A percentile compares a stretch with the other conserved stretches of the same genome.
These are phyloP conservation scores for Eristalis intricaria DNA, from an alignment of 2,888 invertebrate genomes.

Conservation along the genomic window DNA sequence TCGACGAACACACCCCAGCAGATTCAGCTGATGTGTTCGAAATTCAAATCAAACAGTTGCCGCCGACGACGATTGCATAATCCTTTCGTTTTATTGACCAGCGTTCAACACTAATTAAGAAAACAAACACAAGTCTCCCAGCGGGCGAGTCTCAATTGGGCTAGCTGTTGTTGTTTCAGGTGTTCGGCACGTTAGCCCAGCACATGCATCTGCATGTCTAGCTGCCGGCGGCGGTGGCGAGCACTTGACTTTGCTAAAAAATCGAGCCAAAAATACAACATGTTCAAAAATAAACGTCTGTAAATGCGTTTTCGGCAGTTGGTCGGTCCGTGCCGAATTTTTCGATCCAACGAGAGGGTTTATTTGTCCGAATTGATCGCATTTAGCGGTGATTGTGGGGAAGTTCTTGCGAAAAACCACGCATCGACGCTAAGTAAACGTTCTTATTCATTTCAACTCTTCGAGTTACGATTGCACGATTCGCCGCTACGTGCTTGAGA, in stretches of 20 bases:
- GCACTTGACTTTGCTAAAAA: conserved; percentile 55
- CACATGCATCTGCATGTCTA: background rate
- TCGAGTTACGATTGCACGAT: background rate
- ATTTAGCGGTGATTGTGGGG: conserved; percentile 22
- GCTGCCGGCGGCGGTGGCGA: background rate
- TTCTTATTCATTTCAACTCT: conserved; percentile 28
- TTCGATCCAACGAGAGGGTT: conserved; percentile 37
- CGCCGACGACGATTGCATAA: background rate
- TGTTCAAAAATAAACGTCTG: conserved; percentile 39
- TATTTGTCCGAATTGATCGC: conserved; percentile 22
- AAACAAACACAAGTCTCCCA: background rate
- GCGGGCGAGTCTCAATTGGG: background rate
- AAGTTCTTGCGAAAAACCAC: conserved; percentile 31
- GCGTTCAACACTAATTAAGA: conserved; percentile 2
- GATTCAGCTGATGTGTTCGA: too few relatives aligned
- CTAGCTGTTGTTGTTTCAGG: conserved; percentile 32
- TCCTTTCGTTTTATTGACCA: background rate
- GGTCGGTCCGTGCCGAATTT: conserved; percentile 12
- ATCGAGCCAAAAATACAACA: conserved; percentile 44
- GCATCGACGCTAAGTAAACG: conserved; percentile 22
- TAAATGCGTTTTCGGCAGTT: conserved; percentile 21
- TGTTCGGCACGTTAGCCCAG: background rate
- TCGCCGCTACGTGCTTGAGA: conserved; percentile 26
- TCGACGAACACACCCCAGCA: background rate
- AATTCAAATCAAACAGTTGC: background rate